These are phyloP conservation scores for Heterodera schachtii DNA, from an alignment of 1,140 invertebrate genomes.

Conservation along the genomic window DNA sequence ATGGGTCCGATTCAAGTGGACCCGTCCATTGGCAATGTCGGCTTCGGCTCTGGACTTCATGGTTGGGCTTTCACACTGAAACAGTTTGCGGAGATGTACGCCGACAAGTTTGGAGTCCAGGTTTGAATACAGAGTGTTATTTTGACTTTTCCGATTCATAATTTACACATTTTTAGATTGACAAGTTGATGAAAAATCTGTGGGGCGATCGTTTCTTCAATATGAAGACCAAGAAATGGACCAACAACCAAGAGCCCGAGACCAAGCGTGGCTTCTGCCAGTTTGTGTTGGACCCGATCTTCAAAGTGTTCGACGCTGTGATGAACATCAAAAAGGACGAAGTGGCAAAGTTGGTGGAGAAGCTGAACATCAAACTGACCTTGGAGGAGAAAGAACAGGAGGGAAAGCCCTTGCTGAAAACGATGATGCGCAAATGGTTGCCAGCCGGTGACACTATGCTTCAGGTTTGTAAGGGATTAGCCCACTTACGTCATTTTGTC, in stretches of 20 bases:
- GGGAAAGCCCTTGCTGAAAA: slow-evolving; percentile 67
- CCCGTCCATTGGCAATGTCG: slow-evolving; percentile 94
- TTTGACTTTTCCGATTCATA: neutral
- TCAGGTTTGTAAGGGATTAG: slow-evolving; percentile 74
- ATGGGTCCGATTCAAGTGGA: slow-evolving; percentile 98
- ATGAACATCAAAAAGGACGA: slow-evolving; percentile 99
- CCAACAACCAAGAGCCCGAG: slow-evolving; percentile 77
- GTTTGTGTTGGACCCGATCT: slow-evolving; percentile 98
- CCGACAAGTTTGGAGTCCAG: slow-evolving; percentile 76
- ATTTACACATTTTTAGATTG: slow-evolving; percentile 67
- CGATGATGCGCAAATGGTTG: slow-evolving; percentile 97
- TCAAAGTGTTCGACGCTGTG: slow-evolving; percentile 93
- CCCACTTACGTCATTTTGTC: too few species aligned
- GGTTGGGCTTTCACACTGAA: slow-evolving; percentile 99
- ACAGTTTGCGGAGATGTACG: slow-evolving; percentile 98
- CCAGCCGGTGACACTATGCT: slow-evolving; percentile 98
- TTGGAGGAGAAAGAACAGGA: slow-evolving; percentile 94
- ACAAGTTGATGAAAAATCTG: slow-evolving; percentile 89
- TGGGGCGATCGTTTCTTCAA: slow-evolving; percentile 99
- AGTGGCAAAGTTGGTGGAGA: slow-evolving; percentile 80
- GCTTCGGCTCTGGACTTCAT: slow-evolving; percentile 96
- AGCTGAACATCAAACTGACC: slow-evolving; percentile 87
- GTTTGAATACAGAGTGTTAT: neutral
- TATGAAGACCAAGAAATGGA: slow-evolving; percentile 94
- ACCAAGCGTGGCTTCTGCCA: slow-evolving; percentile 96